phyloP scores from a whole-genome alignment of 2,888 invertebrate genomes.

The Ephialtes manifestator region DNA sequence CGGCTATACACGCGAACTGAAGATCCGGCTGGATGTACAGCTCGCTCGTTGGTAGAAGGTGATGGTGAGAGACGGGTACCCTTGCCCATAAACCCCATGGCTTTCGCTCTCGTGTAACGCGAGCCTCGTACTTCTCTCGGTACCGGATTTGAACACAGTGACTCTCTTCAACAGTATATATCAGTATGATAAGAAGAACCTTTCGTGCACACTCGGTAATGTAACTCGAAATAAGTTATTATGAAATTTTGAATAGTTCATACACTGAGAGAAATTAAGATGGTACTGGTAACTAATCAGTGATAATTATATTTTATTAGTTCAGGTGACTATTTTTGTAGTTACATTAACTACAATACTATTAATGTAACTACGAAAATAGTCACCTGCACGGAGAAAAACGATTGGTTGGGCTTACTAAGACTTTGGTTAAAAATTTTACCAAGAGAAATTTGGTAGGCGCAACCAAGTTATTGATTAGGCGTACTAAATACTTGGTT shows the following conservation, averaged over 20 bases:
- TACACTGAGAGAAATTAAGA: too few relatives aligned
- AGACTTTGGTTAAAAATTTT: too few relatives aligned
- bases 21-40: slow-evolving; percentile 49
- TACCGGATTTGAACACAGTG: slow-evolving; percentile 29
- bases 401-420: too few relatives aligned
- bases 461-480: too few relatives aligned
- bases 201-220: slow-evolving; percentile 12
- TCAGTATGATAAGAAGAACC: slow-evolving; percentile 44
- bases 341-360: too few relatives aligned
- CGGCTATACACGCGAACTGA: slow-evolving; percentile 38
- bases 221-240: not conserved
- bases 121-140: slow-evolving; percentile 52
- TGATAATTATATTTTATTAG: too few relatives aligned
- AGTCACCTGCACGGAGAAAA: too few relatives aligned
- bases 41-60: slow-evolving; percentile 29
- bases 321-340: too few relatives aligned
- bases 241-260: slow-evolving; percentile 2
- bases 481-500: too few relatives aligned
- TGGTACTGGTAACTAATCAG: too few relatives aligned
- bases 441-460: too few relatives aligned
- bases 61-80: slow-evolving; percentile 40
- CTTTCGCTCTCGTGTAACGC: slow-evolving; percentile 52
- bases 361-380: too few relatives aligned
- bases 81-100: slow-evolving; percentile 48
- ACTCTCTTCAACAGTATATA: slow-evolving; percentile 8